Evolutionary conservation across 1,140 invertebrate genomes (phyloP).

Genomic region (Cataglyphis hispanica): DNA sequence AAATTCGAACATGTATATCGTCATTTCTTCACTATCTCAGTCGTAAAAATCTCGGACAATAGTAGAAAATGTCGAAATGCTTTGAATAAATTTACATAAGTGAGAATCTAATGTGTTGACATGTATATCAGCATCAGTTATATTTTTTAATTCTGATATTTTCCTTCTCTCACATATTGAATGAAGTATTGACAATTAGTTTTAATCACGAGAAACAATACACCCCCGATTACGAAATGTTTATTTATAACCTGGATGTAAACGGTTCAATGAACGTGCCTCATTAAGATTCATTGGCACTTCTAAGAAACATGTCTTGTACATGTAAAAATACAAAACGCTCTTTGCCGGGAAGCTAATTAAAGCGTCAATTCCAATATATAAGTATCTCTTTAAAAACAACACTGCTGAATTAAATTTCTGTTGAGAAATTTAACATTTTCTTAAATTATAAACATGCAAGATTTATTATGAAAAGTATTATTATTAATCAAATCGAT

Average conservation of each 20-base stretch:
- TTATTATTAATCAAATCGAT: not conserved
- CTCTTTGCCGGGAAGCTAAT: not conserved
- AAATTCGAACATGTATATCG: not conserved
- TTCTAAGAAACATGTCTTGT: slow-evolving; percentile 23
- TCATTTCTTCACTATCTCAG: not conserved
- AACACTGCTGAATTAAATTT: not conserved
- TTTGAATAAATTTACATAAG: not conserved
- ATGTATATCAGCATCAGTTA: not conserved
- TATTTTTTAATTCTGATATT: not conserved
- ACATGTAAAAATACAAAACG: not conserved
- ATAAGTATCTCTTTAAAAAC: not conserved
- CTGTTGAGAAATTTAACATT: not conserved
- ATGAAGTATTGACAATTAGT: not conserved
- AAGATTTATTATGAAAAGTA: not conserved
- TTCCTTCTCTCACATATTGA: no score
- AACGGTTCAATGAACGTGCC: slow-evolving; percentile 22
- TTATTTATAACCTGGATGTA: slow-evolving; percentile 37
- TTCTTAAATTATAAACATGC: not conserved
- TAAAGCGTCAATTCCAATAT: not conserved
- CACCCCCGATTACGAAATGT: not conserved
- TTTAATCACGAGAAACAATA: slow-evolving; percentile 15
- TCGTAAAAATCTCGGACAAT: not conserved
- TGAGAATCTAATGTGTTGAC: not conserved
- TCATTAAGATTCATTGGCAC: slow-evolving; percentile 16
- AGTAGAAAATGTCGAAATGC: not conserved